Conservation (phyloP, 2,113 vertebrate genomes). For the Neodon shergylaensis region DNA sequence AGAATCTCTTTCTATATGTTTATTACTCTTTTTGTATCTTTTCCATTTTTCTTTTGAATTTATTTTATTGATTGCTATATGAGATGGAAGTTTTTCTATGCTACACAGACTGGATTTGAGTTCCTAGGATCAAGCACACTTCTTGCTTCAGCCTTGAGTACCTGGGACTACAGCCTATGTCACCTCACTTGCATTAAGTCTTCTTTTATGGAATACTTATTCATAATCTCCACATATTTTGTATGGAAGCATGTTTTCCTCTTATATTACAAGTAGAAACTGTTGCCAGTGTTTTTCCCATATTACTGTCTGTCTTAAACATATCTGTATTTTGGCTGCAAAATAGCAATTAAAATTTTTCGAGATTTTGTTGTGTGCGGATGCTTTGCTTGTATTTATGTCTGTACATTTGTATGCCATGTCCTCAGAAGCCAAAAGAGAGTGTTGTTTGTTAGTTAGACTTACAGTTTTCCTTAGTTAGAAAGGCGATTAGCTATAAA, state of each 20-base stretch:
- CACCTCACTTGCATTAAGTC: background rate
- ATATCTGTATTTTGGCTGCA: no score
- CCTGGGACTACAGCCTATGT: background rate
- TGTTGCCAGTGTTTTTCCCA: background rate
- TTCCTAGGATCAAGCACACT: background rate
- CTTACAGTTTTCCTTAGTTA: no score
- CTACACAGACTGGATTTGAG: background rate
- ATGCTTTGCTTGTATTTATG: background rate
- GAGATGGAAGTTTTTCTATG: background rate
- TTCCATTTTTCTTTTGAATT: background rate
- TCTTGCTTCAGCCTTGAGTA: background rate
- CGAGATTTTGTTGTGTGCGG: background rate
- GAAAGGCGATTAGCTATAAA: no score
- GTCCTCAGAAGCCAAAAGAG: background rate
- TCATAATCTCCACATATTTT: background rate
- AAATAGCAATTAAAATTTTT: background rate
- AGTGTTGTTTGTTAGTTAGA: background rate
- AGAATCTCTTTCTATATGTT: background rate
- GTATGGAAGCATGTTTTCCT: background rate
- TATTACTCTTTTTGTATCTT: background rate
- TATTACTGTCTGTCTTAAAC: background rate
- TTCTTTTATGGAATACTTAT: background rate
- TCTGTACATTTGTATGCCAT: background rate
- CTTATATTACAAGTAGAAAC: background rate
- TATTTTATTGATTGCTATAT: background rate